Evolutionary conservation across 2,888 invertebrate genomes (phyloP), one percentile per base, ranked within the genome.

Genomic region (Minunthozetes semirufus): DNA sequence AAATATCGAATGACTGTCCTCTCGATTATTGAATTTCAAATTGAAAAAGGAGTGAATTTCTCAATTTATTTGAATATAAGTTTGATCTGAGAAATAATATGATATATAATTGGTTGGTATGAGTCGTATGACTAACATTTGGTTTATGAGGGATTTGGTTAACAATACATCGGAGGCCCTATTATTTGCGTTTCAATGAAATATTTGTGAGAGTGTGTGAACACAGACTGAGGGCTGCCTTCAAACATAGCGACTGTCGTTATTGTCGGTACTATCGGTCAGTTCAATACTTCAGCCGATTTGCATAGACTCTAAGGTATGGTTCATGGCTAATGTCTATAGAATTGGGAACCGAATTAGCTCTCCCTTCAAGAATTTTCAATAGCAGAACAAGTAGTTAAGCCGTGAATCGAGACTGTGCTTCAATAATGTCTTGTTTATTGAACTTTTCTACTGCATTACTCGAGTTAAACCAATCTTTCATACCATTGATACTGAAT

Each of bases 371-470:
- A 63, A 63, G 33, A 63, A 63, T 56, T 11, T 33, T 63, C 25
- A 63, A 63, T 63, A 59, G 63, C 2, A 63, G 33, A 63, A 33
- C 63, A 33, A 63, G 33, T 33, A 63, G 63, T 63, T 29, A 61
- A 19, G 27, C n/a, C 17, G 33, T 15, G 63, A 63, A 63, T 22
- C n/a, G 63, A 33, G 63, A 17, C 25, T 63, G 38, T 63, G 63
- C 63, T 29, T 63, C 63, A 27, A 63, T 63, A 27, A 63, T 63
- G 63, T 63, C 63, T 63, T 63, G 63, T 63, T 63, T 63, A 63
- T 63, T 63, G 63, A 63, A 63, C 63, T 63, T 63, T 63, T 63
- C 63, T 22, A 63, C 29, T 33, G 63, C 63, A 63, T 63, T 63
- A 33, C 63, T 63, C 11, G n/a, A 63, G 63, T 63, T 63, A 63